Conservation (phyloP, 2,113 vertebrate genomes). For the rabbit (Oryctolagus cuniculus) region mOryCun1.1 NC_091453.1:104157501-104158000, state of each 20-base stretch:
- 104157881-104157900: too few species aligned
- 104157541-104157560: constrained; percentile 34
- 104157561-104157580: constrained; percentile 48
- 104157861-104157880: too few species aligned
- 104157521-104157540: constrained; percentile 42
- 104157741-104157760: constrained; percentile 23
- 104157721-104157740: constrained; percentile 34
- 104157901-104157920: too few species aligned
- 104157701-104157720: constrained; percentile 69
- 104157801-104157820: too few species aligned
- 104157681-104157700: constrained; percentile 74
- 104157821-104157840: too few species aligned
- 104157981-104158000: too few species aligned
- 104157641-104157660: constrained; percentile 42
- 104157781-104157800: neutral
- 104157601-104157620: constrained; percentile 3
- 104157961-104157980: too few species aligned
- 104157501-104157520: constrained; percentile 22
- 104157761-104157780: constrained; percentile 53
- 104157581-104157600: constrained; percentile 42
- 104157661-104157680: constrained; percentile 61
- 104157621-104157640: constrained; percentile 57
- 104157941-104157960: too few species aligned
- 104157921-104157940: too few species aligned
- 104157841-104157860: too few species aligned